A percentile compares a stretch with the other conserved stretches of the same genome.
These are phyloP conservation scores for Dascillus cervinus DNA, from an alignment of 2,888 invertebrate genomes.

Conservation along the genomic window DNA sequence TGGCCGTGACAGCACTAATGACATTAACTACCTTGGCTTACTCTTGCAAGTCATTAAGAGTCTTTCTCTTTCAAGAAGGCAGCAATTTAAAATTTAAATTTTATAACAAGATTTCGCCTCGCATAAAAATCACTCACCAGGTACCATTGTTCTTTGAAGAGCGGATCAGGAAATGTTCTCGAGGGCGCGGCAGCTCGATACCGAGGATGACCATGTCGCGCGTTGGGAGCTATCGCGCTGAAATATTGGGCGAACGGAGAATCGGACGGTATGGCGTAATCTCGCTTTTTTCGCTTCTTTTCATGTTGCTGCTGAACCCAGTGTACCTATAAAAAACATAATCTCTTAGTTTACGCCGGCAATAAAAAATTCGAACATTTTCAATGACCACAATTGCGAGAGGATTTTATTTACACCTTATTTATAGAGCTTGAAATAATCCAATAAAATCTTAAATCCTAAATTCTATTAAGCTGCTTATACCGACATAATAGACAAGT, in stretches of 20 bases:
- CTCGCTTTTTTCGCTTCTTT: slow-evolving; percentile 80
- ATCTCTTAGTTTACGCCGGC: too few relatives aligned
- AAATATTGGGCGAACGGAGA: slow-evolving; percentile 44
- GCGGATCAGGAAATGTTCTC: slow-evolving; percentile 76
- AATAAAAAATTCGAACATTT: too few relatives aligned
- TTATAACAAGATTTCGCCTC: neutral
- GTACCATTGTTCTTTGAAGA: slow-evolving; percentile 96
- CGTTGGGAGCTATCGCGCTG: slow-evolving; percentile 44
- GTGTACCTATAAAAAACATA: slow-evolving; percentile 54
- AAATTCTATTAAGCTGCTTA: too few relatives aligned
- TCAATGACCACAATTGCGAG: too few relatives aligned
- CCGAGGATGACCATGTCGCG: slow-evolving; percentile 41
- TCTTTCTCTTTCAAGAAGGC: too few relatives aligned
- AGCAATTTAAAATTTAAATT: neutral
- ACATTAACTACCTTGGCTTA: too few relatives aligned
- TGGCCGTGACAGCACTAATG: too few relatives aligned
- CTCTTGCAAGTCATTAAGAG: too few relatives aligned
- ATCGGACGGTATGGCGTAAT: slow-evolving; percentile 55
- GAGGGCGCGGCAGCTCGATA: slow-evolving; percentile 41
- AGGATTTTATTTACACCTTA: too few relatives aligned
- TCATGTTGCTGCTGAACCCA: slow-evolving; percentile 97
- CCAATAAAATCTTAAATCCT: too few relatives aligned
- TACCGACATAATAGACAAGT: too few relatives aligned
- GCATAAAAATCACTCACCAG: slow-evolving; percentile 65
- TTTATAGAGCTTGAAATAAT: too few relatives aligned